Base-by-base conservation (phyloP, 2,113 vertebrate genomes). In the Myiopsitta monachus region DNA sequence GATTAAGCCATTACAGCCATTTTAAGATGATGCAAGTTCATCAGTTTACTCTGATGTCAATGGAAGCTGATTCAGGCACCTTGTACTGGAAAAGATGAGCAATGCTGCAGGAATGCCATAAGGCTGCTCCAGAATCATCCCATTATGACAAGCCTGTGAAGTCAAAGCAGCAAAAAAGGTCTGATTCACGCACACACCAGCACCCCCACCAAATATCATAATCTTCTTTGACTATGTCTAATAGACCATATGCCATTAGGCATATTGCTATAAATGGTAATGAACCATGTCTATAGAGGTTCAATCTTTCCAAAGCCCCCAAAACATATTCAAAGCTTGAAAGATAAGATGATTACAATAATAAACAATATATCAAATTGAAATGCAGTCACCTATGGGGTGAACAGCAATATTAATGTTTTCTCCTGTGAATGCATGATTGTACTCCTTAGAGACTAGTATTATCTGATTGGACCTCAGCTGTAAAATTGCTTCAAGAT, bases 381-480 rank as follows among this genome's bases (percentile, higher is more conserved):
- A 95, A 95, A 94, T 83, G 31, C 54, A 77, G 82, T 85, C 78
- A 91, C 38, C 74, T 93, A 49, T 91, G n/a, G 59, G 44, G 46
- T 89, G 49, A 95, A 44, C 67, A 18, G 18, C 41, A 83, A 72
- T 83, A 81, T 74, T 70, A 81, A 46, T 81, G 69, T 70, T 87
- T 91, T 84, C 30, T 87, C 61, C 77, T 61, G 10, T 69, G 44
- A 83, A 77, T 62, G 17, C 22, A 77, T 64, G 54, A 47, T 26
- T 47, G 10, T 77, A 49, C 22, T n/a, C 33, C 43, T 62, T 61
- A 33, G 57, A 91, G 64, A 89, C 30, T 18, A 76, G 41, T 36
- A 49, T 68, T 87, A 85, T 76, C 78, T 92, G 57, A 72, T 31
- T 49, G 36, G 27, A 79, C 24, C 39, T 86, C 6, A 4, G 33